Evolutionary conservation across 2,113 vertebrate species (phyloP), one percentile per base, ranked within the genome.

Genomic region (Verasper variegatus): DNA sequence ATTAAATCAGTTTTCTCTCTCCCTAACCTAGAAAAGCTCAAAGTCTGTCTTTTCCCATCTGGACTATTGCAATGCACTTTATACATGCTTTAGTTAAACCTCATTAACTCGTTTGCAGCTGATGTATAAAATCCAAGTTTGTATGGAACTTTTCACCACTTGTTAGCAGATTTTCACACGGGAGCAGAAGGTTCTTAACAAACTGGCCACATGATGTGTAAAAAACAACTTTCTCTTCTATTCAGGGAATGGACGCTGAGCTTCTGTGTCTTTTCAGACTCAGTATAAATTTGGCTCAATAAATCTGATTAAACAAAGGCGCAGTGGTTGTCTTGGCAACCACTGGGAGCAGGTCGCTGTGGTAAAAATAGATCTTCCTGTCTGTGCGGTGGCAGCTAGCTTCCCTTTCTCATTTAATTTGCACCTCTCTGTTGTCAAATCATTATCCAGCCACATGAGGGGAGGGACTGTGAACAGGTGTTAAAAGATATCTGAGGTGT

Each of bases 271-370:
- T 35, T 37, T 26, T 9, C 51, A 73, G 7, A 62, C 27, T 40
- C 14, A 0, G 24, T 68, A 51, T 24, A 47, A 47, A 26, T 59
- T 31, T 27, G 23, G 51, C 35, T 20, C 12, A 15, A 42, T 24
- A 59, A 85, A 73, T 80, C 63, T 60, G 63, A 78, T 78, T 78
- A 78, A 81, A 83, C 74, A 75, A 70, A 81, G 71, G 69, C n/a
- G 4, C 63, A 70, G 67, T 13, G 40, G 84, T 86, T 89, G 87
- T 89, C 87, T 54, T 83, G 74, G 82, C 66, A 87, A 89, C 84
- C 37, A 62, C 45, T 13, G 21, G 68, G 82, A 85, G 64, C 52
- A 52, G 76, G 69, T 68, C 49, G 15, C 20, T 4, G 3, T 40
- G 64, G 56, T 84, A 84, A 82, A 86, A 89, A 84, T 89, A 86